Base-by-base conservation (phyloP, 2,888 invertebrate species). In the Agonopterix subpropinquella region DNA sequence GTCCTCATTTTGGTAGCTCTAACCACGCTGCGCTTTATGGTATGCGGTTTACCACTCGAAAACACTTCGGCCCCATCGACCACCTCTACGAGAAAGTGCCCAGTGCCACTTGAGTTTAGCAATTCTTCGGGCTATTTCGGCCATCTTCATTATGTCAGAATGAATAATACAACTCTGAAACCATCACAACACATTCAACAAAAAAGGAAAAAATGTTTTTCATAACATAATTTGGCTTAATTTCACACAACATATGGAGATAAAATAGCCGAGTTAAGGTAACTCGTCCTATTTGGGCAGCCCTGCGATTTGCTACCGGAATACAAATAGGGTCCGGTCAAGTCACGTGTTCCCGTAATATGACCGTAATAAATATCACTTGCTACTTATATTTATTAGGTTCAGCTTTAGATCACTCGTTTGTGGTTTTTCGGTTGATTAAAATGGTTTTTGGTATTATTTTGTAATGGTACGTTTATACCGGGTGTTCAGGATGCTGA, bases 301-400 rank as follows among this genome's bases (percentile, higher is more conserved):
- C n/a, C 11, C 42, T 42, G 11, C 11, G 42, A 42, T 8, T 11
- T 42, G 11, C 11, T n/a, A 42, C 11, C 43, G 49, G 79, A 77
- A 80, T 80, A 79, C 77, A 73, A 79, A 80, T 74, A 56, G 62
- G 54, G 37, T 36, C 61, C 64, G 59, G 58, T 65, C 63, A 61
- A 68, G 71, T 69, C 73, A 67, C 75, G 75, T 65, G 70, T 72
- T 67, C 71, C 42, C 70, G 75, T 77, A 76, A 77, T 74, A 76
- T 72, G 73, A 74, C 80, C 77, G 69, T 77, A 80, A 80, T 80
- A 80, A 80, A 79, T 80, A 80, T 80, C 75, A 76, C 73, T 73
- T 62, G 73, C 64, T 68, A 70, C 72, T 74, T 74, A 75, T 76
- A 77, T 79, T 72, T 79, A 77, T 72, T 65, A 62, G 59, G 52